Conservation (phyloP, 2,113 vertebrate genomes). For the Ploceus nigricollis region DNA sequence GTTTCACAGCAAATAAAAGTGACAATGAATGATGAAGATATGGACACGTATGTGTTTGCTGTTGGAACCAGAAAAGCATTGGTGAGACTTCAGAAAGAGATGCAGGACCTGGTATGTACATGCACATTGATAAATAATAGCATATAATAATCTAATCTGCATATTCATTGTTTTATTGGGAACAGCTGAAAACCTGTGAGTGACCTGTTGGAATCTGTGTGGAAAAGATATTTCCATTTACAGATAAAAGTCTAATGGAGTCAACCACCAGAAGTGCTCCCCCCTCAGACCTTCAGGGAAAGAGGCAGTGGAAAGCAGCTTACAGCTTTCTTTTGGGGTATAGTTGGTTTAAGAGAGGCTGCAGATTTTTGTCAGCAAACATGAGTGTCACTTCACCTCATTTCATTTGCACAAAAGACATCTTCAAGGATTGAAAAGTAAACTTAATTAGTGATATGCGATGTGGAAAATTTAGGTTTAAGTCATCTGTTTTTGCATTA, state of each 20-base stretch:
- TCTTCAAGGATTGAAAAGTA: neutral
- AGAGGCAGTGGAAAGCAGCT: neutral
- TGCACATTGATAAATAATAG: neutral
- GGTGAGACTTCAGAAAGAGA: slow-evolving; percentile 93
- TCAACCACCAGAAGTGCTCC: neutral
- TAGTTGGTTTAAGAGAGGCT: neutral
- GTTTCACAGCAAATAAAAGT: slow-evolving; percentile 93
- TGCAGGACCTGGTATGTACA: slow-evolving; percentile 92
- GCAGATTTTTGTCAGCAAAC: neutral
- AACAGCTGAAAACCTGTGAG: neutral
- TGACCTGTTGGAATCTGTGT: neutral
- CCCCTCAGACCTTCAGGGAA: neutral
- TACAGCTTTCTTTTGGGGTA: neutral
- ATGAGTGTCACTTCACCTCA: neutral
- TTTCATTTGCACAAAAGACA: neutral
- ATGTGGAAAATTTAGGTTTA: neutral
- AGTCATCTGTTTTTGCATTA: neutral
- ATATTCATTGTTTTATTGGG: neutral
- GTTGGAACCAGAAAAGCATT: slow-evolving; percentile 92
- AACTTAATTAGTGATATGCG: neutral
- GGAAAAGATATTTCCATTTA: neutral
- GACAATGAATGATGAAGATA: slow-evolving; percentile 96
- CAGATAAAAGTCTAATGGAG: neutral
- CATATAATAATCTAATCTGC: neutral
- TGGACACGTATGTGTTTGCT: slow-evolving; percentile 97